These are phyloP conservation scores for Percopsis omiscomaycus DNA, from an alignment of 2,797 vertebrate species.

Conservation along the genomic window DNA sequence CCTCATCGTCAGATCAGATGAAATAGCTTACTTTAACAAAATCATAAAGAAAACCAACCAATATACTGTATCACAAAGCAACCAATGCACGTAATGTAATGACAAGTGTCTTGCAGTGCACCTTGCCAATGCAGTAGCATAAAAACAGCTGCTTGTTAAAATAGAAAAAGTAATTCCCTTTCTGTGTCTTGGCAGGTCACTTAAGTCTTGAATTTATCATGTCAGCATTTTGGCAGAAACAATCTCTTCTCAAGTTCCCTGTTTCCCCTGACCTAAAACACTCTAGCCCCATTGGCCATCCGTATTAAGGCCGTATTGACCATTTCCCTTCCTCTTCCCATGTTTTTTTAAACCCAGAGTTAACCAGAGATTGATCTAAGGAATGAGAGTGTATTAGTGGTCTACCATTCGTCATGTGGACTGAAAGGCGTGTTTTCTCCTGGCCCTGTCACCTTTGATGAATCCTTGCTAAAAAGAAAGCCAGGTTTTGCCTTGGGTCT, in stretches of 20 bases:
- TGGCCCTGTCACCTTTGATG: constrained; percentile 70
- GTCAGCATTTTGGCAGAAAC: constrained; percentile 37
- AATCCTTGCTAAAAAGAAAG: constrained; percentile 64
- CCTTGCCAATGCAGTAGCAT: constrained; percentile 23
- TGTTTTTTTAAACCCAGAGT: constrained; percentile 79
- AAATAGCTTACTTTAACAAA: no score
- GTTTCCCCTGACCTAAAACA: constrained; percentile 45
- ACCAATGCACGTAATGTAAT: no score
- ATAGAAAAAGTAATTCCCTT: constrained; percentile 46
- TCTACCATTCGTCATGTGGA: constrained; percentile 65
- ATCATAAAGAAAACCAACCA: no score
- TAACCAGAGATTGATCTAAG: constrained; percentile 71
- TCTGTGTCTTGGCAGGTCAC: constrained; percentile 39
- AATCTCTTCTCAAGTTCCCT: constrained; percentile 47
- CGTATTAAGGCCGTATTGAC: constrained; percentile 65
- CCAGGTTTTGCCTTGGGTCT: constrained; percentile 74
- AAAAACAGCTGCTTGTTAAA: constrained; percentile 46
- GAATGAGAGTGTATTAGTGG: constrained; percentile 65
- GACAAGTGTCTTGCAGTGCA: neutral
- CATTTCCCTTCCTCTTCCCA: constrained; percentile 64
- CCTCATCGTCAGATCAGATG: neutral
- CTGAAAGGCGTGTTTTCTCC: constrained; percentile 70
- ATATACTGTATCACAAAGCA: no score
- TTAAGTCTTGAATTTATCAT: constrained; percentile 51
- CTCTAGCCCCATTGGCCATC: constrained; percentile 13